Base-by-base conservation (phyloP, 2,888 invertebrate species). In the Heterodera filipjevi region DNA sequence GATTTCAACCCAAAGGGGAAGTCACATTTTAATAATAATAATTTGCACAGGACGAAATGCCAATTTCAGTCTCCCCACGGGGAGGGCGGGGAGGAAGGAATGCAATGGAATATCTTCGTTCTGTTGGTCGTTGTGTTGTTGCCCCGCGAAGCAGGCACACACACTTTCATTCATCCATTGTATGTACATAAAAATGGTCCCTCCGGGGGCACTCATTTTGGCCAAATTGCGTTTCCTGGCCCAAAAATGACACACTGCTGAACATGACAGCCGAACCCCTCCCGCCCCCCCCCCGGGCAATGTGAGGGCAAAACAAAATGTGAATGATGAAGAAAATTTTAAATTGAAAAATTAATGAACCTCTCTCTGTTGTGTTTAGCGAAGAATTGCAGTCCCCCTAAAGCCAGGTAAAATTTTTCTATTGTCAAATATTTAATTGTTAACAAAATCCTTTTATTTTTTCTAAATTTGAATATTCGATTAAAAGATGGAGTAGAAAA, bases 161-260 rank as follows among this genome's bases (percentile, higher is more conserved):
- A 39, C 39, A 49, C 16, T 49, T 49, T 49, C 19, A 16, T 49
- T 49, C 19, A 16, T 49, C 12, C 19, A 16, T 49, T 49, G 46
- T 49, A 49, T 49, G 46, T 14, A 49, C 46, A 49, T 49, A 49
- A 49, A 49, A 49, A 49, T 49, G 46, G 46, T 49, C 27, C 59
- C 59, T 27, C 59, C 59, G 27, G 59, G 59, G 59, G 27, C 59
- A 59, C 59, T 59, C 59, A 59, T 59, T 59, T 59, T 59, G 59
- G 59, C 59, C 59, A 59, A 59, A 59, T 59, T 59, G 59, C 59
- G 59, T 59, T 59, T 59, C 59, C 59, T n/a, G 59, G 59, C n/a
- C 59, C 59, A n/a, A 59, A 59, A 59, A 59, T 59, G 59, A 53
- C 53, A 53, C 53, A 53, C 59, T 27, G 27, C 59, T 59, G 59